Percentiles rank a stretch among this genome's conserved stretches.
phyloP scores from a whole-genome alignment of 1,140 invertebrate species.

The Orussus abietinus region DNA sequence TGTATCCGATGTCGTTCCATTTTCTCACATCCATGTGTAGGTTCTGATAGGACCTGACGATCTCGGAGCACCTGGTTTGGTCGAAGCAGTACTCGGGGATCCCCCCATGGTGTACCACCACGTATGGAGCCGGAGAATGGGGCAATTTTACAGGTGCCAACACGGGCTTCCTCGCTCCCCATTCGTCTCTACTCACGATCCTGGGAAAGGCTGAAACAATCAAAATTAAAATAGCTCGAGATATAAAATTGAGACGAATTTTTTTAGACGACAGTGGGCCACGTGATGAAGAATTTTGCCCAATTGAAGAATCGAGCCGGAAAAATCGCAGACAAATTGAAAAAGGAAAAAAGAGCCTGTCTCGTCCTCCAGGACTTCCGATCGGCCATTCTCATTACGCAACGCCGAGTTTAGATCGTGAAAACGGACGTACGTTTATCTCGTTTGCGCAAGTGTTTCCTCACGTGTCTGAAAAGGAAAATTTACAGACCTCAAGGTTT shows the following conservation, averaged over 20 bases:
- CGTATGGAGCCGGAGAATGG: constrained; percentile 28
- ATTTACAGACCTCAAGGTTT: too few relatives aligned
- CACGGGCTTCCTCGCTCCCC: constrained; percentile 62
- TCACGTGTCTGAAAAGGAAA: too few relatives aligned
- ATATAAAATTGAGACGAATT: neutral
- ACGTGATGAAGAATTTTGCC: too few relatives aligned
- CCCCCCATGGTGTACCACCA: constrained; percentile 42
- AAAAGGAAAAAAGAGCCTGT: too few relatives aligned
- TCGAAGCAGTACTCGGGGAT: constrained; percentile 33
- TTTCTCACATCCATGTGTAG: constrained; percentile 56
- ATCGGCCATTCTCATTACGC: too few relatives aligned
- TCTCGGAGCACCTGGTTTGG: constrained; percentile 32
- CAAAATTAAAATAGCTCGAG: constrained; percentile 1
- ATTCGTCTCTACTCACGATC: constrained; percentile 52
- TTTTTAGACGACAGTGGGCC: neutral
- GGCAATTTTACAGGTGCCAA: constrained; percentile 16
- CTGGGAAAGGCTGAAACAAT: constrained; percentile 24
- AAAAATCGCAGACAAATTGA: too few relatives aligned
- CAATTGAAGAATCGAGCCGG: neutral
- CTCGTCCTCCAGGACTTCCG: too few relatives aligned
- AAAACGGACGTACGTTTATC: too few relatives aligned
- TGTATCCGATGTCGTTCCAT: constrained; percentile 69
- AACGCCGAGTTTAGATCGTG: too few relatives aligned
- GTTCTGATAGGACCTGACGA: constrained; percentile 54
- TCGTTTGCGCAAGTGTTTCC: too few relatives aligned